A percentile compares a stretch with the other conserved stretches of the same genome.
Evolutionary conservation across 2,888 invertebrate genomes (phyloP).

Genomic region (Amphipyra berbera): DNA sequence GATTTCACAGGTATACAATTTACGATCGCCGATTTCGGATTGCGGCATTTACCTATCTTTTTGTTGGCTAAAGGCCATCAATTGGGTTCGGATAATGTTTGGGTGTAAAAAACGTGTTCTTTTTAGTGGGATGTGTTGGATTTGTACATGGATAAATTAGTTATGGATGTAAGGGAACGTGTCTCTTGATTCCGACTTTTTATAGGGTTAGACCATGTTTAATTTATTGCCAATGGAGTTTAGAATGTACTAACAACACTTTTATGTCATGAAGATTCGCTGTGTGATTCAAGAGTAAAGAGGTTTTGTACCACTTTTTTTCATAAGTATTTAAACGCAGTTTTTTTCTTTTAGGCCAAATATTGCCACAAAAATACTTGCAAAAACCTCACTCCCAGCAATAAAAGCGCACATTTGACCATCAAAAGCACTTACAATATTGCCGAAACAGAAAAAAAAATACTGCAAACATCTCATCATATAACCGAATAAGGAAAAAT

Average conservation of each 20-base stretch:
- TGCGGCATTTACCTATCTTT: constrained; percentile 49
- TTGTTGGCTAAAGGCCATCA: constrained; percentile 46
- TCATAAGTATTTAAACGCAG: too few species aligned
- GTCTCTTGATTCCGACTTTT: background rate
- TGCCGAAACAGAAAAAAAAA: constrained; percentile 18
- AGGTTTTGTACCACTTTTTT: too few species aligned
- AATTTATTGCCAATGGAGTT: background rate
- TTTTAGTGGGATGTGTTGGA: constrained; percentile 36
- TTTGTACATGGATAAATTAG: constrained; percentile 19
- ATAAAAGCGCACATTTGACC: background rate
- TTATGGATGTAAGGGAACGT: constrained; percentile 4
- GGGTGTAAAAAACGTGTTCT: constrained; percentile 37
- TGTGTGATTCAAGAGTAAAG: background rate
- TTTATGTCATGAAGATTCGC: too few species aligned
- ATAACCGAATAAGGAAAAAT: constrained; percentile 41
- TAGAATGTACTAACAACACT: too few species aligned
- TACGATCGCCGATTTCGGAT: constrained; percentile 53
- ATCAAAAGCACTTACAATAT: constrained; percentile 14
- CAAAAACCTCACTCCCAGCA: background rate
- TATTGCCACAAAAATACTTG: too few species aligned
- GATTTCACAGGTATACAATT: constrained; percentile 59
- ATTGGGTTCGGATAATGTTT: constrained; percentile 49
- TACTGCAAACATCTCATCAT: constrained; percentile 6
- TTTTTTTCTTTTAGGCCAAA: background rate
- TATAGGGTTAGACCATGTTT: background rate